Evolutionary conservation across 2,113 vertebrate genomes (phyloP).

Genomic region (Tachysurus fulvidraco): DNA sequence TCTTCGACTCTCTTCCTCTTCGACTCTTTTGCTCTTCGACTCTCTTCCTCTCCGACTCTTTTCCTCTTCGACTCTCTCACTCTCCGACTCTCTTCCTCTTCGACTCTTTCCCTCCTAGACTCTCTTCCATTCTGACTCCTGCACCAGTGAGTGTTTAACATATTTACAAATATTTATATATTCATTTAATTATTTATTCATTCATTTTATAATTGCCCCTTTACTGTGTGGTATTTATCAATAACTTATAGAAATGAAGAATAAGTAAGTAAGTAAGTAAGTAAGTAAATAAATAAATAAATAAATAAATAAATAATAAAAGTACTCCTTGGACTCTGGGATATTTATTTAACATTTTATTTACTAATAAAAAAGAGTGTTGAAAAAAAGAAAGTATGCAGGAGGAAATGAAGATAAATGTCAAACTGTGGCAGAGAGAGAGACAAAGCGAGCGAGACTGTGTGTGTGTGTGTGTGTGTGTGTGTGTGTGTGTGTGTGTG

Average conservation of each 20-base stretch:
- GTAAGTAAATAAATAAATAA: too few species aligned
- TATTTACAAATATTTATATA: too few species aligned
- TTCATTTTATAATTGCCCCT: neutral
- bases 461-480: neutral
- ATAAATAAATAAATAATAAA: too few species aligned
- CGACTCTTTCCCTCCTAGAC: neutral
- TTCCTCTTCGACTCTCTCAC: neutral
- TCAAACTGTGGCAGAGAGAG: neutral
- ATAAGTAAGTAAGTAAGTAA: too few species aligned
- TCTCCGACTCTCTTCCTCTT: neutral
- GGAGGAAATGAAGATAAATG: slow-evolving; percentile 14
- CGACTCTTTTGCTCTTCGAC: neutral
- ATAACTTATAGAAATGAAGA: neutral
- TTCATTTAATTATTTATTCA: too few species aligned
- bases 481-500: neutral
- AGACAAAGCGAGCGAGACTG: neutral
- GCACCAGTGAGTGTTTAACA: neutral
- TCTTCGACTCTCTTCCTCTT: rapidly evolving
- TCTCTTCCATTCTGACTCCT: neutral
- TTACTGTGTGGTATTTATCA: neutral
- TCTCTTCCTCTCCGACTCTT: neutral
- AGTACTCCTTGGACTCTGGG: neutral
- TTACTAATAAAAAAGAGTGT: neutral
- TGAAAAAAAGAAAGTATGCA: neutral
- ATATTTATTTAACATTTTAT: neutral